Evolutionary conservation across 2,797 vertebrate genomes (phyloP).

Genomic region (Lutra lutra): DNA sequence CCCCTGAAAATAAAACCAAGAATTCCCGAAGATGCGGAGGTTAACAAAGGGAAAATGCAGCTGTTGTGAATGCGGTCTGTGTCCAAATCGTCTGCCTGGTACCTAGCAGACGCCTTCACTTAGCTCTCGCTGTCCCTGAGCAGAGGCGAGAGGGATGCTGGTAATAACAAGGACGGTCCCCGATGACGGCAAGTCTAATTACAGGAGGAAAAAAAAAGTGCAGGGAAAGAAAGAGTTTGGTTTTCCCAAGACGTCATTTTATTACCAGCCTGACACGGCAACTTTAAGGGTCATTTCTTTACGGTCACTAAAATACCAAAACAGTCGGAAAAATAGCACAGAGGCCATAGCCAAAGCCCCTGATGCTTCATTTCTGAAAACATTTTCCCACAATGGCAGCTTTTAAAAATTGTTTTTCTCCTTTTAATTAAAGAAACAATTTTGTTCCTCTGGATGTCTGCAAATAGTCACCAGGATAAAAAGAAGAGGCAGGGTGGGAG

Average conservation of each 20-base stretch:
- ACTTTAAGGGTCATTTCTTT: constrained; percentile 87
- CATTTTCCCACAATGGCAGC: constrained; percentile 73
- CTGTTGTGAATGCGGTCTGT: constrained; percentile 66
- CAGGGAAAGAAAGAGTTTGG: constrained; percentile 82
- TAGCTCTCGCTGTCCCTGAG: constrained; percentile 74
- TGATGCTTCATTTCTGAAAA: constrained; percentile 77
- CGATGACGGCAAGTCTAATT: constrained; percentile 85
- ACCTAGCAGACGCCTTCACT: constrained; percentile 68
- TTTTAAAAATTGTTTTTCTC: constrained; percentile 71
- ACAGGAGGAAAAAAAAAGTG: constrained; percentile 73
- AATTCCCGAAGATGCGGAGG: constrained; percentile 68
- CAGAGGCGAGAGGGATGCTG: constrained; percentile 78
- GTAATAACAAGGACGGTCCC: constrained; percentile 83
- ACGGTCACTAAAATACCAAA: constrained; percentile 84
- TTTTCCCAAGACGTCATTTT: constrained; percentile 81
- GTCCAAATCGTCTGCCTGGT: constrained; percentile 44
- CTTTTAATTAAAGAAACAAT: constrained; percentile 78
- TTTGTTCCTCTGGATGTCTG: constrained; percentile 61
- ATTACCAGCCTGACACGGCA: constrained; percentile 83
- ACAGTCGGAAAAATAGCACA: constrained; percentile 73
- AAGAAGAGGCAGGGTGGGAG: background rate
- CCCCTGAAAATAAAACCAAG: constrained; percentile 72
- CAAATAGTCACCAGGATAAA: constrained; percentile 61
- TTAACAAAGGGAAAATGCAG: constrained; percentile 78
- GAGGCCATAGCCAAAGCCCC: constrained; percentile 65